Conservation (phyloP, 2,888 invertebrate species). For the Pemphredon lugubris region DNA sequence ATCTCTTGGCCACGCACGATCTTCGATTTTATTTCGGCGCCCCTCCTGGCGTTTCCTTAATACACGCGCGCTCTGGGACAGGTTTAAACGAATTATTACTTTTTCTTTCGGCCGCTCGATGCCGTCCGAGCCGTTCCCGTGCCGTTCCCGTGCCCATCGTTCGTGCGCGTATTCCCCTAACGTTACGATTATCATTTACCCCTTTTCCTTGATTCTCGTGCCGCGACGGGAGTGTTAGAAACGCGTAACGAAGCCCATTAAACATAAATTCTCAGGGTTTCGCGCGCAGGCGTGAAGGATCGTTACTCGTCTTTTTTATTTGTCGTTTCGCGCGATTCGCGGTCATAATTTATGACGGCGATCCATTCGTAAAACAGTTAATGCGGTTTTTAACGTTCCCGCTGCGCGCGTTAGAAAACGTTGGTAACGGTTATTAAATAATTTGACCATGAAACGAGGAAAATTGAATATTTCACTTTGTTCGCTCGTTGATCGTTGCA, state of each 20-base stretch:
- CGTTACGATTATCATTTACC: slow-evolving; percentile 35
- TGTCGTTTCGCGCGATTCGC: slow-evolving; percentile 1
- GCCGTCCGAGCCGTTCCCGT: slow-evolving; percentile 5
- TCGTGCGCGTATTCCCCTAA: slow-evolving; percentile 28
- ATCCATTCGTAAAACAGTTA: slow-evolving; percentile 30
- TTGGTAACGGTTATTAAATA: slow-evolving; percentile 32
- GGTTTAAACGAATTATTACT: too few species aligned
- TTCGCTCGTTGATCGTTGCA: background rate
- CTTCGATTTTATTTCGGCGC: slow-evolving; percentile 51
- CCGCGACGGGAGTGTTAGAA: slow-evolving; percentile 8
- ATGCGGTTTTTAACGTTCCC: slow-evolving; percentile 11
- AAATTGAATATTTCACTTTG: background rate
- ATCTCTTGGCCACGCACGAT: slow-evolving; percentile 33
- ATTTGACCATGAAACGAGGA: slow-evolving; percentile 10
- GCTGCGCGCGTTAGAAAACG: slow-evolving; percentile 4
- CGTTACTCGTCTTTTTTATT: slow-evolving; percentile 17
- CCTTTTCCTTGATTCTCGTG: slow-evolving; percentile 6
- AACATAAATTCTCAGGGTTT: slow-evolving; percentile 16
- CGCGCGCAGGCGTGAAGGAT: slow-evolving; percentile 19
- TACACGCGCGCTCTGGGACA: too few species aligned
- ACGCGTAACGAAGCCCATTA: slow-evolving; percentile 24
- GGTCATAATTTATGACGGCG: slow-evolving; percentile 21
- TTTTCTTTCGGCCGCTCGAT: slow-evolving; percentile 18
- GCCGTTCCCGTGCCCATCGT: slow-evolving; percentile 21
- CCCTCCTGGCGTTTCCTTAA: too few species aligned